Evolutionary conservation across 2,888 invertebrate genomes (phyloP).

Genomic region (Cheilosia grossa): DNA sequence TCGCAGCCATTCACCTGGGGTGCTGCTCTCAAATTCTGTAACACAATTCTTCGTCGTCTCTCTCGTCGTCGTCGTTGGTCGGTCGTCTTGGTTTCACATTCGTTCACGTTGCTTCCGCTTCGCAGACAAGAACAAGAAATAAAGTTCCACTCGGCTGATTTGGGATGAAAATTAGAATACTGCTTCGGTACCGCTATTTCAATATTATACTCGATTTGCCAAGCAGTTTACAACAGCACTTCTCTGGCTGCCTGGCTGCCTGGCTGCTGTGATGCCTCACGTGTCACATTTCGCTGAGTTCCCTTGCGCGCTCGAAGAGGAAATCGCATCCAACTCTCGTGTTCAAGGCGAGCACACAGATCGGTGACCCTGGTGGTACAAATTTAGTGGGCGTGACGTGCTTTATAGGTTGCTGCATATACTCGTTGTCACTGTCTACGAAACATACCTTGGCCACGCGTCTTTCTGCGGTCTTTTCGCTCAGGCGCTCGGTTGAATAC

Average conservation of each 20-base stretch:
- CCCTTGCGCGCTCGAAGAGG: constrained; percentile 18
- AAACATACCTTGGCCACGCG: constrained; percentile 30
- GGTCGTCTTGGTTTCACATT: constrained; percentile 28
- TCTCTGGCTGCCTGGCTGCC: constrained; percentile 59
- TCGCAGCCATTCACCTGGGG: constrained; percentile 59
- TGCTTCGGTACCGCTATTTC: constrained; percentile 59
- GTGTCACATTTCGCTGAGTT: constrained; percentile 66
- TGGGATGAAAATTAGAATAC: constrained; percentile 72
- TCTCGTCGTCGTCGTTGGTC: background rate
- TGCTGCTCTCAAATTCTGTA: constrained; percentile 59
- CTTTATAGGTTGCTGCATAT: constrained; percentile 54
- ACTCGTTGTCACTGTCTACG: constrained; percentile 53
- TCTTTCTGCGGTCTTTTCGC: constrained; percentile 7
- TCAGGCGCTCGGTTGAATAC: constrained; percentile 13
- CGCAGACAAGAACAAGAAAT: constrained; percentile 69
- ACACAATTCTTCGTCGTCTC: constrained; percentile 41
- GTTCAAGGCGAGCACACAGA: constrained; percentile 64
- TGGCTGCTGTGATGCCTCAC: constrained; percentile 12
- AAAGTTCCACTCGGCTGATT: constrained; percentile 68
- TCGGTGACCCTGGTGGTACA: constrained; percentile 70
- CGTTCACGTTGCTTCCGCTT: constrained; percentile 71
- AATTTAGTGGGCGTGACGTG: constrained; percentile 69
- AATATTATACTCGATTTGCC: constrained; percentile 44
- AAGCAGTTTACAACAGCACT: constrained; percentile 37
- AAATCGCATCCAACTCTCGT: constrained; percentile 41